Evolutionary conservation across 2,113 vertebrate species (phyloP), one percentile per base, ranked within the genome.

Genomic region (Otus sunia): DNA sequence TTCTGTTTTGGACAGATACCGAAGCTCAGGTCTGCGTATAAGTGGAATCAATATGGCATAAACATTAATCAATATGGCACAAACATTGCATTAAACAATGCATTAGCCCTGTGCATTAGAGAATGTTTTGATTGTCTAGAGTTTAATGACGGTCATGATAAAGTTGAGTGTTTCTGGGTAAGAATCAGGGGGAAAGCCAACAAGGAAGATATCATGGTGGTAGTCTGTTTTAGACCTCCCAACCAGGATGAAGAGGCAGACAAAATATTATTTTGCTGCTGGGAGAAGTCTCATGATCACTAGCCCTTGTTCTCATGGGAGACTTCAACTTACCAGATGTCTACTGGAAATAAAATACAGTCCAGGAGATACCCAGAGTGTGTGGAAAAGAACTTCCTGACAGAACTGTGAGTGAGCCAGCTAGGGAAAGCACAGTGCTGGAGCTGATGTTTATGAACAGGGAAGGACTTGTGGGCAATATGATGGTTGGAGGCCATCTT

Each of bases 401-500:
- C 27, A 37, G 27, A 34, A 47, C 13, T 27, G 39, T 9, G 55
- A 43, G 47, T 36, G 26, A 59, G 4, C 15, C 16, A 43, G 7
- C 13, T 3, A 2, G 32, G 36, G 37, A 32, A 78, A 45, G 45
- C 11, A 5, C 21, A 19, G 19, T 50, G n/a, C 36, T 41, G 62
- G 19, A 43, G 15, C 43, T 41, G 62, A 29, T 67, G 4, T 41
- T 20, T 67, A 53, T 32, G 25, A 9, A 20, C 60, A 59, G 32
- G 20, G 47, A 37, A 12, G 37, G 32, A 32, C 12, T 43, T 59
- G 23, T 36, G 63, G 16, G 25, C 25, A 43, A 26, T 11, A 26
- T 1, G 16, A 9, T 21, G 53, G 16, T 14, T 30, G 37, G 63
- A 58, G 37, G 6, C 4, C 0, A 0, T 49, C 45, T 27, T 18